These are phyloP conservation scores for Atrichornis clamosus DNA, from an alignment of 2,113 vertebrate species.

Conservation along the genomic window DNA sequence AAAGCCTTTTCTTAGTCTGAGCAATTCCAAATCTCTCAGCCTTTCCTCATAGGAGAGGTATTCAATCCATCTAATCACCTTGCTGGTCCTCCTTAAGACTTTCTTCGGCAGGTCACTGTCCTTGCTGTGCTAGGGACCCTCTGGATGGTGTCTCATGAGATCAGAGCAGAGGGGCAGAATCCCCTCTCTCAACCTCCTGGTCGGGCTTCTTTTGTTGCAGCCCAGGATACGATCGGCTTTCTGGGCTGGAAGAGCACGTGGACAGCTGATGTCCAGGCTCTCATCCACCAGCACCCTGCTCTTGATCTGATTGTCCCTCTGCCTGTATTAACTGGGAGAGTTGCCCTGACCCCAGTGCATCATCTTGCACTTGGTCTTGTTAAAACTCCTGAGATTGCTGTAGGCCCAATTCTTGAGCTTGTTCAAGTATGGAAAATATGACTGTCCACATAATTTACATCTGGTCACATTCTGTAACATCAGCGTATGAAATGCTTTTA, in stretches of 20 bases:
- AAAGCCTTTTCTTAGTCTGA: neutral
- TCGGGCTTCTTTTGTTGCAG: neutral
- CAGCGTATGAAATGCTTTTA: slow-evolving; percentile 31
- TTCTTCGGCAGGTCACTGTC: neutral
- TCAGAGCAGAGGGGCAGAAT: neutral
- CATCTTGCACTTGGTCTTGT: neutral
- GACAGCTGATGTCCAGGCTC: neutral
- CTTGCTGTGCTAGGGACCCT: neutral
- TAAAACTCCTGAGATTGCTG: neutral
- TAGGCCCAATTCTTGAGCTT: neutral
- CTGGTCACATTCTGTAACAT: neutral
- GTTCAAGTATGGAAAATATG: neutral
- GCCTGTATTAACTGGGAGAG: neutral
- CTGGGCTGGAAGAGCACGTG: neutral
- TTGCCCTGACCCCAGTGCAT: accelerated
- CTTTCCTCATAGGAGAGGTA: neutral
- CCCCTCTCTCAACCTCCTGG: neutral
- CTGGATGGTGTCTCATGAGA: neutral
- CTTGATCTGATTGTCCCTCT: neutral
- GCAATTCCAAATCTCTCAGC: neutral
- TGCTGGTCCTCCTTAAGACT: neutral
- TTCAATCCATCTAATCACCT: neutral
- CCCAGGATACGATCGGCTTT: neutral
- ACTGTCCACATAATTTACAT: neutral
- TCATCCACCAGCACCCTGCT: neutral